These are phyloP conservation scores for Drosophila athabasca DNA, from an alignment of 1,140 invertebrate species.

Conservation along the genomic window DNA sequence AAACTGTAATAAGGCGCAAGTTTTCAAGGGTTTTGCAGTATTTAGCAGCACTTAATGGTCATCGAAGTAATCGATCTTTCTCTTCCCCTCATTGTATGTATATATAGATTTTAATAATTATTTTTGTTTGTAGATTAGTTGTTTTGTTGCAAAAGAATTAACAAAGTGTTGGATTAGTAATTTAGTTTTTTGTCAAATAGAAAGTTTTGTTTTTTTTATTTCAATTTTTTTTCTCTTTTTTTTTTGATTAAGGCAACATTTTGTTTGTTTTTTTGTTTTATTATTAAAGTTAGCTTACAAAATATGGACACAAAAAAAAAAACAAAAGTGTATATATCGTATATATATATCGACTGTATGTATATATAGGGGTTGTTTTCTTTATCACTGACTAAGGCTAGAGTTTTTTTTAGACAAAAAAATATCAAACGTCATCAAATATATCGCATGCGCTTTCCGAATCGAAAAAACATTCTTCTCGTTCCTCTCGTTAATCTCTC, in stretches of 20 bases:
- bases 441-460: slow-evolving; percentile 20
- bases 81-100: slow-evolving; percentile 5
- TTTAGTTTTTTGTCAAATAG: slow-evolving; percentile 48
- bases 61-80: slow-evolving; percentile 8
- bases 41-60: slow-evolving; percentile 49
- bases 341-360: slow-evolving; percentile 28
- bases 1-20: slow-evolving; percentile 56
- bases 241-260: slow-evolving; percentile 64
- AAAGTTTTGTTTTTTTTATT: slow-evolving; percentile 25
- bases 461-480: slow-evolving; percentile 21
- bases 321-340: slow-evolving; percentile 48
- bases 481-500: slow-evolving; percentile 17
- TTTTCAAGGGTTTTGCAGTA: slow-evolving; percentile 48
- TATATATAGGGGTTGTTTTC: slow-evolving; percentile 24
- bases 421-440: slow-evolving; percentile 73
- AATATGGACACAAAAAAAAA: slow-evolving; percentile 50
- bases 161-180: slow-evolving; percentile 56
- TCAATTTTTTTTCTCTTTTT: slow-evolving; percentile 20
- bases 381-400: slow-evolving; percentile 74
- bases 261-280: slow-evolving; percentile 45
- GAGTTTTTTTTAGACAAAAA: slow-evolving; percentile 42
- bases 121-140: slow-evolving; percentile 45
- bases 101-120: slow-evolving; percentile 38
- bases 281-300: slow-evolving; percentile 51
- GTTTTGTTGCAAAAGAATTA: slow-evolving; percentile 47